phyloP scores from a whole-genome alignment of 2,113 vertebrate species.

The Rhynchopsitta pachyrhyncha region DNA sequence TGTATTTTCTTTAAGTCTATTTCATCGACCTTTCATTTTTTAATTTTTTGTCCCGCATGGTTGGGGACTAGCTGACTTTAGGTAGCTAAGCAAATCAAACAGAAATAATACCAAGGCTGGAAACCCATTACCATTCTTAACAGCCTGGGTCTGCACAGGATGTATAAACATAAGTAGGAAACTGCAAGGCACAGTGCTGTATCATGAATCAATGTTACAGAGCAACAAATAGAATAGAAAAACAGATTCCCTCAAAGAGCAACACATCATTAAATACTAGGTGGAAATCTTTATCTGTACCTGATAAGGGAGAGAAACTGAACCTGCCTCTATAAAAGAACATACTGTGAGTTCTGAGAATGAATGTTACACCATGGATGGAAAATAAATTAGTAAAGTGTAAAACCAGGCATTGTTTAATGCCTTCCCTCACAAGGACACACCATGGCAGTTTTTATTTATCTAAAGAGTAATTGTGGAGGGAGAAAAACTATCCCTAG shows the following conservation, averaged over 20 bases:
- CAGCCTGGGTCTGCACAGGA: neutral
- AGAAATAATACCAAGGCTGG: neutral
- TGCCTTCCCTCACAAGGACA: neutral
- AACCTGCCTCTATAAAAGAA: neutral
- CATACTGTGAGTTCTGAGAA: neutral
- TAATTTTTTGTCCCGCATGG: neutral
- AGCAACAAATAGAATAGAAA: neutral
- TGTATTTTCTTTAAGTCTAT: neutral
- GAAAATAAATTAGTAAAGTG: slow-evolving; percentile 11
- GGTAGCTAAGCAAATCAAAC: neutral
- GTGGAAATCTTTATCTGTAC: neutral
- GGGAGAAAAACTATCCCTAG: neutral
- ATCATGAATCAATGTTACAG: neutral
- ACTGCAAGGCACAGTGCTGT: neutral
- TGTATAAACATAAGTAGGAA: slow-evolving; percentile 1
- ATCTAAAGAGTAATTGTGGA: neutral
- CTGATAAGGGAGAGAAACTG: neutral
- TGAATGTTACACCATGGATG: neutral
- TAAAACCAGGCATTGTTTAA: neutral
- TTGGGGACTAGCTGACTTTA: neutral
- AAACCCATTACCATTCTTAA: neutral
- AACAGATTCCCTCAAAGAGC: neutral
- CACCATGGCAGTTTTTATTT: neutral
- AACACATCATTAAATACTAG: neutral
- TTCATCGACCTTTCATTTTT: neutral